These are phyloP conservation scores for Theodoxus fluviatilis DNA, from an alignment of 2,888 invertebrate genomes.

Conservation along the genomic window DNA sequence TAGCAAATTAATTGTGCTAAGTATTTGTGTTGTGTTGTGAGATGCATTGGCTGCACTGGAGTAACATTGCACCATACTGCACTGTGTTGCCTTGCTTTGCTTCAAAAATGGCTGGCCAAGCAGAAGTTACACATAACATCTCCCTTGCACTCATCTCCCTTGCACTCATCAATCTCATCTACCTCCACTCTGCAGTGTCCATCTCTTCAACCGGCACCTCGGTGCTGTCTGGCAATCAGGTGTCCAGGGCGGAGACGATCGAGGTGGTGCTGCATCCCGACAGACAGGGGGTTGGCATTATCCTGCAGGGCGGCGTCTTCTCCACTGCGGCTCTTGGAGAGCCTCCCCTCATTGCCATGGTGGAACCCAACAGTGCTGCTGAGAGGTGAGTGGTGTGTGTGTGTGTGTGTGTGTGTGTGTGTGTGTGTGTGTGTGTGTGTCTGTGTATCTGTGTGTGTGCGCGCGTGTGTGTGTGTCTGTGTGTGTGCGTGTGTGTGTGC, in stretches of 20 bases:
- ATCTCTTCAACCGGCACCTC: slow-evolving; percentile 51
- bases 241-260: slow-evolving; percentile 71
- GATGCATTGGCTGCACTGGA: too few relatives aligned
- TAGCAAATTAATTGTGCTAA: too few relatives aligned
- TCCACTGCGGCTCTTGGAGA: slow-evolving; percentile 53
- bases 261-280: slow-evolving; percentile 69
- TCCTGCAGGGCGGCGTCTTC: slow-evolving; percentile 66
- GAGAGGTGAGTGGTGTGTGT: slow-evolving; percentile 67
- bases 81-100: too few relatives aligned
- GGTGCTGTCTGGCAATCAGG: slow-evolving; percentile 53
- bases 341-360: slow-evolving; percentile 68
- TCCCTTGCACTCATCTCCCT: too few relatives aligned
- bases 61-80: too few relatives aligned
- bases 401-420: not conserved
- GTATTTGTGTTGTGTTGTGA: too few relatives aligned
- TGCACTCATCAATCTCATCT: not conserved
- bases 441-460: not conserved
- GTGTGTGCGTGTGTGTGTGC: too few relatives aligned
- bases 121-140: too few relatives aligned
- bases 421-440: not conserved
- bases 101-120: too few relatives aligned
- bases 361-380: slow-evolving; percentile 71
- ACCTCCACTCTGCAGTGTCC: slow-evolving; percentile 41
- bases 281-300: slow-evolving; percentile 69
- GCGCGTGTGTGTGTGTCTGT: not conserved